These are phyloP conservation scores for Cantharis lateralis DNA, from an alignment of 2,888 invertebrate species.

Conservation along the genomic window DNA sequence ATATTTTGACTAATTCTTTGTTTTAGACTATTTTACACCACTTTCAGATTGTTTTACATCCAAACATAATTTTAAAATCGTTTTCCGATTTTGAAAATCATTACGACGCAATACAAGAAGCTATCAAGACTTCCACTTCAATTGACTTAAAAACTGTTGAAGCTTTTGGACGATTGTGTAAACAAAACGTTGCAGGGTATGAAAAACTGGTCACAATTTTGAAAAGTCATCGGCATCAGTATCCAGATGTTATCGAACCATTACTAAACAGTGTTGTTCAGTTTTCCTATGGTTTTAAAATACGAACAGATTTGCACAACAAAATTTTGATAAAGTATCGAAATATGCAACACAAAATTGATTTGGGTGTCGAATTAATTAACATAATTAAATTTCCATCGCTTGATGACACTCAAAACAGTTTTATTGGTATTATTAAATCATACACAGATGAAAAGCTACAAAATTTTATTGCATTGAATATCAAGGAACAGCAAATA, in stretches of 20 bases:
- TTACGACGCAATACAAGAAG: constrained; percentile 54
- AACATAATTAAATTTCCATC: constrained; percentile 62
- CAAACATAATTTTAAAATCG: constrained; percentile 30
- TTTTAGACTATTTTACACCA: constrained; percentile 35
- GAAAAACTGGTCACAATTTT: constrained; percentile 62
- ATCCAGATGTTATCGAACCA: constrained; percentile 79
- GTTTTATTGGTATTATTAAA: constrained; percentile 55
- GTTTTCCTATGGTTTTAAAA: constrained; percentile 66
- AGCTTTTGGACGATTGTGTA: constrained; percentile 13
- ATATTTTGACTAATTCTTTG: background rate
- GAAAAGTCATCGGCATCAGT: constrained; percentile 66
- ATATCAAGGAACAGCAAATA: constrained; percentile 36
- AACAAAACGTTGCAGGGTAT: constrained; percentile 27
- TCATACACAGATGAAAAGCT: constrained; percentile 51
- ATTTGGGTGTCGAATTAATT: constrained; percentile 46
- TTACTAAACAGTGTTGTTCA: constrained; percentile 70
- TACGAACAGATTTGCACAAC: constrained; percentile 60
- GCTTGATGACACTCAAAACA: constrained; percentile 46
- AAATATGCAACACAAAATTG: constrained; percentile 30
- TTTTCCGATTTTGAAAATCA: constrained; percentile 40
- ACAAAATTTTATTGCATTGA: constrained; percentile 40
- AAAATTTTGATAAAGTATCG: constrained; percentile 55
- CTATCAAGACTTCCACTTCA: constrained; percentile 29
- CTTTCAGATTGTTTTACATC: constrained; percentile 36
- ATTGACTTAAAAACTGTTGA: constrained; percentile 19